phyloP scores from a whole-genome alignment of 2,888 invertebrate genomes.

The Chamaedrilus cognettii region DNA sequence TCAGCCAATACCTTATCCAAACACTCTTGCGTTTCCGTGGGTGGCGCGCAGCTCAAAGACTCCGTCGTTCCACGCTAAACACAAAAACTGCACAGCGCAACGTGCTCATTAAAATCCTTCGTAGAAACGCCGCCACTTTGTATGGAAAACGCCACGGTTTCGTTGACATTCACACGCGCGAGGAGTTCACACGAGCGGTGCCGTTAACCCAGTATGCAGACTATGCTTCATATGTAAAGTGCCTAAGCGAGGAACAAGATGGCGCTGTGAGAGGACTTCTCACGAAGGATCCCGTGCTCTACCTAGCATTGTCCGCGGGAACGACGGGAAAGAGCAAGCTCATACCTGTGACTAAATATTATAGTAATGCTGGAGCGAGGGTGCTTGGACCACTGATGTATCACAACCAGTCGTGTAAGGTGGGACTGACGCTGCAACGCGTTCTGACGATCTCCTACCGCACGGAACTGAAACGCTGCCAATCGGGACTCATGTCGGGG shows the following conservation, averaged over 20 bases:
- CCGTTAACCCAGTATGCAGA: slow-evolving; percentile 32
- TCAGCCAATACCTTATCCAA: slow-evolving; percentile 33
- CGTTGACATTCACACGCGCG: slow-evolving; percentile 18
- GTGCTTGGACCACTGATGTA: slow-evolving; percentile 32
- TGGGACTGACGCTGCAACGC: slow-evolving; percentile 21
- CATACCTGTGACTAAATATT: slow-evolving; percentile 31
- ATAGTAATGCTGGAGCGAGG: no score
- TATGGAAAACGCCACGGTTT: slow-evolving; percentile 28
- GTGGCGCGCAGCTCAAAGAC: neutral
- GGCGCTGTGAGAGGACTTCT: slow-evolving; percentile 26
- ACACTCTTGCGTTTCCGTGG: slow-evolving; percentile 18
- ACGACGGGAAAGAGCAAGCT: slow-evolving; percentile 40
- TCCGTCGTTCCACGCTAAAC: neutral
- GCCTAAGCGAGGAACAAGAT: slow-evolving; percentile 8
- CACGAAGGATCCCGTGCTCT: slow-evolving; percentile 31
- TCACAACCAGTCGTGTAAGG: slow-evolving; percentile 3
- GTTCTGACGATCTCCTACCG: slow-evolving; percentile 26
- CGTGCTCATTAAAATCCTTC: slow-evolving; percentile 24
- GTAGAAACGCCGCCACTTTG: slow-evolving; percentile 25
- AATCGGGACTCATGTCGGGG: slow-evolving; percentile 24
- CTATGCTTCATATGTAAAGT: slow-evolving; percentile 21
- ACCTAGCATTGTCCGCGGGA: slow-evolving; percentile 37
- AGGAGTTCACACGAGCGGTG: slow-evolving; percentile 26
- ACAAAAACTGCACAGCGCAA: slow-evolving; percentile 19
- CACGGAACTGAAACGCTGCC: neutral